Percentiles rank a stretch among this genome's conserved stretches.
Conservation (phyloP, 2,888 invertebrate species). For the Chloroclysta siterata region DNA sequence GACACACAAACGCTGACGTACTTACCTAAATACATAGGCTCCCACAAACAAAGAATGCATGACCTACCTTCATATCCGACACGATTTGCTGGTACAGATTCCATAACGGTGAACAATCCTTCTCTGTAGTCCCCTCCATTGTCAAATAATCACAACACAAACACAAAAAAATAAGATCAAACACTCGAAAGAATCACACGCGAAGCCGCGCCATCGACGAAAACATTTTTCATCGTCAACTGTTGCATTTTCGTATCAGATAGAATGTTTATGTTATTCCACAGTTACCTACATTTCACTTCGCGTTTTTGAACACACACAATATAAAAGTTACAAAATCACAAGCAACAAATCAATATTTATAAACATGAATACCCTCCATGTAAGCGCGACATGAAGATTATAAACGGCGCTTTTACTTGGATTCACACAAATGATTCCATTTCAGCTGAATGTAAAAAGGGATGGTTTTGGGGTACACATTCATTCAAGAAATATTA, state of each 20-base stretch:
- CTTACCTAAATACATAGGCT: neutral
- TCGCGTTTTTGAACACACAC: conserved; percentile 51
- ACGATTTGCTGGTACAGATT: conserved; percentile 98
- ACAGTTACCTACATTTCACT: conserved; percentile 74
- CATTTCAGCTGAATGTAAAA: conserved; percentile 29
- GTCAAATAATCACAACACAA: conserved; percentile 70
- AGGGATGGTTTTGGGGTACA: conserved; percentile 34
- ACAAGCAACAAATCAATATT: conserved; percentile 81
- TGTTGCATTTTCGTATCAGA: conserved; percentile 69
- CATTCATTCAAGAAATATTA: conserved; percentile 59
- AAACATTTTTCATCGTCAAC: conserved; percentile 56
- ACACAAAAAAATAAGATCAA: conserved; percentile 63
- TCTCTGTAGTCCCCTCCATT: conserved; percentile 90
- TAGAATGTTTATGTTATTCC: conserved; percentile 45
- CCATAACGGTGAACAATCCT: conserved; percentile 95
- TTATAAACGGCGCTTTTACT: conserved; percentile 49
- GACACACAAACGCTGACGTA: conserved; percentile 1
- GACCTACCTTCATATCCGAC: conserved; percentile 97
- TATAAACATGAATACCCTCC: conserved; percentile 80
- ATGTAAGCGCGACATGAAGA: conserved; percentile 54
- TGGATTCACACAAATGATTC: conserved; percentile 45
- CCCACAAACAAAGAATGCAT: conserved; percentile 31
- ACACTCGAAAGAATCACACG: conserved; percentile 60
- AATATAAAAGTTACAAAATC: conserved; percentile 51
- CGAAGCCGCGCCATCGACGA: conserved; percentile 58